Conservation (phyloP, 2,797 vertebrate species). For the Microhierax caerulescens region DNA sequence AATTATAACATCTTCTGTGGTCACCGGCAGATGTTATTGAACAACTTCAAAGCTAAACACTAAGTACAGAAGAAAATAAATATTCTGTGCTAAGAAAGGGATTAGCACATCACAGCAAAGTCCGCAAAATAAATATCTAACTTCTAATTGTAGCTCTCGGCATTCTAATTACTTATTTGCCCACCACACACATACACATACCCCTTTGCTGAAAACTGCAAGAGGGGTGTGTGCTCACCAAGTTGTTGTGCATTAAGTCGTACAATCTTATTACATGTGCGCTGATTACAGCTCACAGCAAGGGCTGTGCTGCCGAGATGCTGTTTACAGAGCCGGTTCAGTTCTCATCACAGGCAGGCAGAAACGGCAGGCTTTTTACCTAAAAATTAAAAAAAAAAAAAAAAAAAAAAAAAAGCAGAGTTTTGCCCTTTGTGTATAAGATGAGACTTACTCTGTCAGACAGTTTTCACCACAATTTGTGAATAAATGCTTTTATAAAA, state of each 20-base stretch:
- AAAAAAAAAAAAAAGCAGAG: neutral
- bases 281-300: neutral
- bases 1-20: conserved; percentile 33
- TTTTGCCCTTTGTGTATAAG: neutral
- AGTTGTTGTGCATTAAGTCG: neutral
- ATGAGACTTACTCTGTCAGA: neutral
- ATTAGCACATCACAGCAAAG: conserved; percentile 34
- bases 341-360: neutral
- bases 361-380: neutral
- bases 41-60: conserved; percentile 50
- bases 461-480: neutral
- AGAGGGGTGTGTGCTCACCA: fast-evolving
- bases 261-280: neutral
- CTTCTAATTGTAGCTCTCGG: conserved; percentile 18
- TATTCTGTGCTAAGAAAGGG: conserved; percentile 12
- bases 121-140: conserved; percentile 8
- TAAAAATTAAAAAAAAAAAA: neutral
- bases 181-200: fast-evolving
- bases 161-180: neutral
- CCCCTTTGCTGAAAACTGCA: neutral
- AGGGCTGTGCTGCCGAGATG: neutral
- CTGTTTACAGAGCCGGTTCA: neutral
- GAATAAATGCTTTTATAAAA: conserved; percentile 23
- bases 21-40: conserved; percentile 48
- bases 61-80: conserved; percentile 38